These are phyloP conservation scores for Mylabris sibirica DNA, from an alignment of 2,888 invertebrate species.

Conservation along the genomic window DNA sequence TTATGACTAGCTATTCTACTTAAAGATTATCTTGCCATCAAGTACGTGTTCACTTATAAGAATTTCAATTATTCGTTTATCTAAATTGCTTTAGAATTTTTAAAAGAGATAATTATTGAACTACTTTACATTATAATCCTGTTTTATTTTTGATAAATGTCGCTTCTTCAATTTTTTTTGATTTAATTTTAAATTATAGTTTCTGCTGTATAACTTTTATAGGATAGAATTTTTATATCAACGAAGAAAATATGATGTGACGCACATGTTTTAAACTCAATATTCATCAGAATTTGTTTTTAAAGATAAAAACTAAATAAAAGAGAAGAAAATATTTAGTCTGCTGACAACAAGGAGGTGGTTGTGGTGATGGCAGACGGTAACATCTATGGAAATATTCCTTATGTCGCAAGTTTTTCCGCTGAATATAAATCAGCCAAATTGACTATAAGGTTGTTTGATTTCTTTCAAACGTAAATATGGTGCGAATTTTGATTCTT, in stretches of 20 bases:
- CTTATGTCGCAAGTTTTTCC: constrained; percentile 39
- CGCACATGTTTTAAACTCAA: constrained; percentile 2
- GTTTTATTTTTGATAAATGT: neutral
- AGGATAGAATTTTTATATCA: neutral
- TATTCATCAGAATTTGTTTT: constrained; percentile 2
- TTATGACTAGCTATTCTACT: too few species aligned
- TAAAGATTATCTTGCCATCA: too few species aligned
- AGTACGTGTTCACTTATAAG: neutral
- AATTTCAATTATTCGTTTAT: neutral
- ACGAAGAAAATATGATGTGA: neutral
- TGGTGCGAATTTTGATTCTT: constrained; percentile 27
- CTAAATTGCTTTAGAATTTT: too few species aligned
- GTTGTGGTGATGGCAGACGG: neutral
- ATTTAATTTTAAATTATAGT: neutral
- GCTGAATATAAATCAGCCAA: constrained; percentile 50
- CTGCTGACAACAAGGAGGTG: neutral
- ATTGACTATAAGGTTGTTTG: constrained; percentile 50
- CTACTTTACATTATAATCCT: neutral
- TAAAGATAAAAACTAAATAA: neutral
- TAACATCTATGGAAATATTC: constrained; percentile 22
- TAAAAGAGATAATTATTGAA: neutral
- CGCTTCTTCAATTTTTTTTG: too few species aligned
- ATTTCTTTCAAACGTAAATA: constrained; percentile 44
- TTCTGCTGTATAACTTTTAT: neutral
- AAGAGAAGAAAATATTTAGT: neutral